Percentiles rank a stretch among this genome's conserved stretches.
phyloP scores from a whole-genome alignment of 2,888 invertebrate species.

The Aethes cnicana region DNA sequence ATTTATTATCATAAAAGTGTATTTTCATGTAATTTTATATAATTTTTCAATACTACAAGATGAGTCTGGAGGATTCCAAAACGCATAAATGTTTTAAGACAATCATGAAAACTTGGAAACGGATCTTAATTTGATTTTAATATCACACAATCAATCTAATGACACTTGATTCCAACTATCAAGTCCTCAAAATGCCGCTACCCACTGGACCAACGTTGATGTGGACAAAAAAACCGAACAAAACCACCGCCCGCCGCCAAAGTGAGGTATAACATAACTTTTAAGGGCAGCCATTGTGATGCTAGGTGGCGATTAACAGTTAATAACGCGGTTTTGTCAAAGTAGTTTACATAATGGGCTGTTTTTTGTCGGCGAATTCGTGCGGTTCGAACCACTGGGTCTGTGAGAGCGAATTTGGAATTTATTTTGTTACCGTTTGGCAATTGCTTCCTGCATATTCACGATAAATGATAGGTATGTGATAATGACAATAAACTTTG shows the following conservation, averaged over 20 bases:
- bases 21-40: not conserved
- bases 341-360: conserved; percentile 34
- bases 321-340: conserved; percentile 57
- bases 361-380: conserved; percentile 24
- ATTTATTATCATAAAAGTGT: not conserved
- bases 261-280: conserved; percentile 32
- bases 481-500: too few species aligned
- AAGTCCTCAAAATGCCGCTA: conserved; percentile 33
- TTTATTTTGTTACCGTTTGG: conserved; percentile 12
- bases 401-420: conserved; percentile 7
- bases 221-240: conserved; percentile 58
- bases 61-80: too few species aligned
- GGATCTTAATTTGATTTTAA: too few species aligned
- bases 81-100: too few species aligned
- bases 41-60: too few species aligned
- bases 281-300: conserved; percentile 45
- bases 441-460: too few species aligned
- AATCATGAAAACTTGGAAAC: too few species aligned
- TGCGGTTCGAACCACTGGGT: conserved; percentile 10
- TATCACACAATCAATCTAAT: too few species aligned
- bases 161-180: conserved; percentile 36
- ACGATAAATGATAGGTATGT: too few species aligned
- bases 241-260: conserved; percentile 36
- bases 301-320: conserved; percentile 56
- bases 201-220: conserved; percentile 56